Evolutionary conservation across 1,140 invertebrate species (phyloP).

Genomic region (Diabrotica virgifera): DNA sequence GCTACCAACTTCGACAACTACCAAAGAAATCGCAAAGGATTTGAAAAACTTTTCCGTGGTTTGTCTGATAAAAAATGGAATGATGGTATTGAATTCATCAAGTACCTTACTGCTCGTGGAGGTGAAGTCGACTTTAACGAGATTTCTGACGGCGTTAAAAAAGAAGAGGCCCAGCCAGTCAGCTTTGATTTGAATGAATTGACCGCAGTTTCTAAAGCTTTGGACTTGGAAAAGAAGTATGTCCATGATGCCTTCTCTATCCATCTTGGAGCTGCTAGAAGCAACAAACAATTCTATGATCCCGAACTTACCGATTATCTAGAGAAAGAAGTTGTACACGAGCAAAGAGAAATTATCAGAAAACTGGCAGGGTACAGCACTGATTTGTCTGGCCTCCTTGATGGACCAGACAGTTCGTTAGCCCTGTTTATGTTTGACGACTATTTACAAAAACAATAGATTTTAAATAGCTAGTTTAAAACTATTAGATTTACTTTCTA

Average conservation of each 20-base stretch:
- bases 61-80: constrained; percentile 73
- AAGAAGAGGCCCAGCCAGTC: constrained; percentile 30
- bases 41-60: constrained; percentile 69
- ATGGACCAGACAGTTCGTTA: constrained; percentile 57
- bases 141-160: constrained; percentile 32
- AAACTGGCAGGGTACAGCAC: constrained; percentile 67
- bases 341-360: constrained; percentile 64
- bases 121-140: constrained; percentile 53
- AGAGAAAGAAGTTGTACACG: constrained; percentile 70
- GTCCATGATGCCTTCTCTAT: constrained; percentile 65
- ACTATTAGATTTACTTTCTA: no score
- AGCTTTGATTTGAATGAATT: constrained; percentile 59
- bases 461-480: background rate
- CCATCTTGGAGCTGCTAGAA: constrained; percentile 55
- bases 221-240: constrained; percentile 71
- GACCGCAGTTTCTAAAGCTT: constrained; percentile 65
- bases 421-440: constrained; percentile 74
- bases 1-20: constrained; percentile 76
- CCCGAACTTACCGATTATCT: constrained; percentile 69
- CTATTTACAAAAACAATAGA: constrained; percentile 60
- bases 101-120: constrained; percentile 73
- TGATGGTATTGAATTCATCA: constrained; percentile 69
- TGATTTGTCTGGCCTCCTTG: constrained; percentile 66
- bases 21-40: constrained; percentile 70
- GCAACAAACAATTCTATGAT: constrained; percentile 56